Base-by-base conservation (phyloP, 2,797 vertebrate genomes). In the Anguilla anguilla region DNA sequence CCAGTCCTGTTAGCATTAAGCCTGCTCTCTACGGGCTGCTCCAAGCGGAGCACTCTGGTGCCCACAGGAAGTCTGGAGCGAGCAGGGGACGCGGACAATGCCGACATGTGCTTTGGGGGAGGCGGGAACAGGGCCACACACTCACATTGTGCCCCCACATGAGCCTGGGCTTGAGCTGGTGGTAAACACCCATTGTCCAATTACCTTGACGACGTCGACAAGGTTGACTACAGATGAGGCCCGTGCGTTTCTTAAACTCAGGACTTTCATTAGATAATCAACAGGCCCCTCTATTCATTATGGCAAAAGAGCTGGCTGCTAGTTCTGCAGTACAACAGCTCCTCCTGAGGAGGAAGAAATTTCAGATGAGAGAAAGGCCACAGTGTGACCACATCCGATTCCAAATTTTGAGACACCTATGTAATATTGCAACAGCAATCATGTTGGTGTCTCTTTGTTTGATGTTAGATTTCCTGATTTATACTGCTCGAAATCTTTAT, bases 41-140 rank as follows among this genome's bases (percentile, higher is more conserved):
- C 86, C 87, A 88, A 51, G 64, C 85, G 86, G 85, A 79, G 86
- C 87, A 81, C 90, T 91, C 86, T 15, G 87, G 94, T 94, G 91
- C 93, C 91, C 93, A 93, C 92, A 94, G 93, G 94, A 95, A 93
- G 94, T 94, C 94, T 94, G 93, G 85, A 85, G 88, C 55, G 53
- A 84, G 88, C 82, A 77, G 69, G 85, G 91, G 82, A 57, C 1
- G 17, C 43, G 13, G 84, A 83, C 86, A 82, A 86, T 69, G 55
- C 77, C 86, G 85, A 74, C 88, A 17, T 84, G 49, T 86, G 91
- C 89, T n/a, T 84, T 91, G 88, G 87, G 72, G 90, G 88, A 64
- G 83, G 88, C 19, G 11, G 43, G 39, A 5, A 46, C 91, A 89
- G 74, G 85, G 86, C 64, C 69, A 46, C 86, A 87, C 79, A 85